Conservation (phyloP, 2,888 invertebrate species). For the Cosmia trapezina region DNA sequence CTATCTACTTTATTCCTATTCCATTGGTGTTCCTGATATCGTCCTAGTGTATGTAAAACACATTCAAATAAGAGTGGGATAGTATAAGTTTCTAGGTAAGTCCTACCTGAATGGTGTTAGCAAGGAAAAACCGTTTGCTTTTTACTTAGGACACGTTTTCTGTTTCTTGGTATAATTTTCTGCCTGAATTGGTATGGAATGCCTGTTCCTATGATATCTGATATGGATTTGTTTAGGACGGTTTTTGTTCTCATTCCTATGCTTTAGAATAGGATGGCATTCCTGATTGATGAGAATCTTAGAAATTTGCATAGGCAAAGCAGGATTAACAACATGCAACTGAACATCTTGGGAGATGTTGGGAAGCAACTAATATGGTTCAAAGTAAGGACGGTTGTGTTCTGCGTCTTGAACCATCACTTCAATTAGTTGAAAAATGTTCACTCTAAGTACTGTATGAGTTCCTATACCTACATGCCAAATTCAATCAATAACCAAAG, state of each 20-base stretch:
- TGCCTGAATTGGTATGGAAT: conserved; percentile 33
- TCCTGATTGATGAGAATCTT: conserved; percentile 21
- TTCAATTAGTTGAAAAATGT: background rate
- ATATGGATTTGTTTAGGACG: conserved; percentile 11
- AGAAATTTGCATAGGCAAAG: conserved; percentile 13
- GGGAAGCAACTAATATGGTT: background rate
- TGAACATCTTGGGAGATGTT: conserved; percentile 3
- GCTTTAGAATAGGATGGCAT: background rate
- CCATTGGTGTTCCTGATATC: conserved; percentile 74
- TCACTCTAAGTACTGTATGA: too few relatives aligned
- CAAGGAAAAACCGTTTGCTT: conserved; percentile 37
- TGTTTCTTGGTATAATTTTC: conserved; percentile 14
- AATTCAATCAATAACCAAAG: background rate
- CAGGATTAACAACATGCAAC: conserved; percentile 13
- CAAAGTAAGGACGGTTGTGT: background rate
- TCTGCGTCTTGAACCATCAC: background rate
- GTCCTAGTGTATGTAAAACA: conserved; percentile 81
- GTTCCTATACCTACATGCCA: too few relatives aligned
- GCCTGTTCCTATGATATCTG: conserved; percentile 41
- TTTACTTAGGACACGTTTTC: conserved; percentile 34
- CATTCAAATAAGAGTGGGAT: conserved; percentile 79
- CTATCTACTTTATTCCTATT: conserved; percentile 80
- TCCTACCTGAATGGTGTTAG: conserved; percentile 39
- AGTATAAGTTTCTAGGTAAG: conserved; percentile 55
- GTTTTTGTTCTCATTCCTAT: conserved; percentile 17